Evolutionary conservation across 1,140 invertebrate genomes (phyloP).

Genomic region (Drosophila bifasciata): DNA sequence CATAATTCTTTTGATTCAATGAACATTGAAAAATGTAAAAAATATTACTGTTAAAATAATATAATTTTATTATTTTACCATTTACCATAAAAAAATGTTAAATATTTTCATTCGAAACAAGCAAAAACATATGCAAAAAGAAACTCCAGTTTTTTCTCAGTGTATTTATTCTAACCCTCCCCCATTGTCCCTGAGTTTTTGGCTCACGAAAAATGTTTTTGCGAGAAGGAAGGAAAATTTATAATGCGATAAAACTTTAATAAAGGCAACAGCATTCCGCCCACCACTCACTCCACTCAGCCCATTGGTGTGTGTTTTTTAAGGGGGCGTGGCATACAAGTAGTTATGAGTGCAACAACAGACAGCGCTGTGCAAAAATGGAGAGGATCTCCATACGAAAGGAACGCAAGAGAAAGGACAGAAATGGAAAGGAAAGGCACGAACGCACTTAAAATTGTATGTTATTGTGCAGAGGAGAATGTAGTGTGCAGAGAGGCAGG

Average conservation of each 20-base stretch:
- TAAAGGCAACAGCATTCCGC: conserved; percentile 60
- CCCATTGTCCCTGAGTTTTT: conserved; percentile 54
- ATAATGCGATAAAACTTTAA: conserved; percentile 83
- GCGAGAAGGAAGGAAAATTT: conserved; percentile 72
- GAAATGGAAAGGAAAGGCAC: conserved; percentile 46
- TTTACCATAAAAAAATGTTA: too few relatives aligned
- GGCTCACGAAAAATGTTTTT: conserved; percentile 76
- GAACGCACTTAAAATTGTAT: conserved; percentile 80
- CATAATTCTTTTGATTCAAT: too few relatives aligned
- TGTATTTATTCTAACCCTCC: too few relatives aligned
- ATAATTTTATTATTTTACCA: too few relatives aligned
- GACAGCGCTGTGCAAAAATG: conserved; percentile 24
- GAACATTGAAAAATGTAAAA: too few relatives aligned
- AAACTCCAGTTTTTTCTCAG: too few relatives aligned
- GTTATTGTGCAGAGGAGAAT: conserved; percentile 73
- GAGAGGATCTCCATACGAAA: too few relatives aligned
- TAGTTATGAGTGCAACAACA: conserved; percentile 79
- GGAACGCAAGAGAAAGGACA: too few relatives aligned
- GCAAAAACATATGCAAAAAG: too few relatives aligned
- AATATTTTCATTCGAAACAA: too few relatives aligned
- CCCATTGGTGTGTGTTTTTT: background rate
- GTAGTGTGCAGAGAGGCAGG: conserved; percentile 35
- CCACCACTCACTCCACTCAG: background rate
- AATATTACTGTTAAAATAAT: too few relatives aligned
- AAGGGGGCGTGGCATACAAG: conserved; percentile 65